These are phyloP conservation scores for Clarias magur DNA, from an alignment of 2,113 vertebrate genomes.

Conservation along the genomic window DNA sequence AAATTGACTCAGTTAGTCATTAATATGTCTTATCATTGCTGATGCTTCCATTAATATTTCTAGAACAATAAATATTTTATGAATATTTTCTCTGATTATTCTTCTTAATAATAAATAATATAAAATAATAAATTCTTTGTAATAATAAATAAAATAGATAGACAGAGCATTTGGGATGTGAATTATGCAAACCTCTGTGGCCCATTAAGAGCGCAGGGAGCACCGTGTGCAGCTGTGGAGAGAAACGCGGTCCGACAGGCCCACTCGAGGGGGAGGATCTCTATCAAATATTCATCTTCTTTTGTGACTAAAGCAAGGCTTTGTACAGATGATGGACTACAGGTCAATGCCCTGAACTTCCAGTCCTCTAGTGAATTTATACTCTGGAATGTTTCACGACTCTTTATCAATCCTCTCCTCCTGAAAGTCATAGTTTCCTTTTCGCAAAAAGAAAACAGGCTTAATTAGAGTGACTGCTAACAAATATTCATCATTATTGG, in stretches of 20 bases:
- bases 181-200: constrained; percentile 72
- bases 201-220: constrained; percentile 69
- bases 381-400: constrained; percentile 43
- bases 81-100: background rate
- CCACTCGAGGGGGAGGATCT: constrained; percentile 54
- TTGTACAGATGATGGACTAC: constrained; percentile 66
- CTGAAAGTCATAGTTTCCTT: background rate
- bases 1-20: background rate
- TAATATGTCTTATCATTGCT: background rate
- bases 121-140: too few species aligned
- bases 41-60: background rate
- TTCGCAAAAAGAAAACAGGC: constrained; percentile 1
- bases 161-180: constrained; percentile 67
- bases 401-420: constrained; percentile 37
- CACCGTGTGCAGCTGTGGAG: constrained; percentile 68
- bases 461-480: background rate
- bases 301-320: constrained; percentile 66
- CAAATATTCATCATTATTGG: background rate
- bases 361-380: constrained; percentile 59
- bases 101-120: too few species aligned
- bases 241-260: constrained; percentile 72
- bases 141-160: constrained; percentile 47
- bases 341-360: constrained; percentile 49
- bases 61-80: background rate
- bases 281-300: constrained; percentile 76